These are phyloP conservation scores for Habroteleia sp. DNA, from an alignment of 2,888 invertebrate species.

Conservation along the genomic window DNA sequence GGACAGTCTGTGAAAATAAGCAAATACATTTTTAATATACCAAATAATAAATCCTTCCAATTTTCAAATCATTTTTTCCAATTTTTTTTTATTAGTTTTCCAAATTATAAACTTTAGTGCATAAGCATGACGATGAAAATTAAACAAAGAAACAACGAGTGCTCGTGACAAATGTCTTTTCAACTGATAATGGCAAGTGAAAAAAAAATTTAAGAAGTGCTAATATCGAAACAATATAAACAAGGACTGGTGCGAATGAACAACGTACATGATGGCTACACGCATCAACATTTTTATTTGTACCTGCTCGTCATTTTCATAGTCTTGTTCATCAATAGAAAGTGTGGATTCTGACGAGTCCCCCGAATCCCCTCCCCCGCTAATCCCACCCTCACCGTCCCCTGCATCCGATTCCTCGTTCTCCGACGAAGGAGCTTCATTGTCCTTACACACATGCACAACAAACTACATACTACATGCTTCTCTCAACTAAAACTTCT, in stretches of 20 bases:
- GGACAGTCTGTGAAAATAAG: no score
- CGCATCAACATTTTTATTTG: constrained; percentile 34
- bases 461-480: constrained; percentile 78
- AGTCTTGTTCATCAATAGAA: constrained; percentile 76
- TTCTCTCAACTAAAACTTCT: constrained; percentile 48
- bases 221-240: no score
- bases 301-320: constrained; percentile 80
- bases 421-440: constrained; percentile 81
- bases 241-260: constrained; percentile 17
- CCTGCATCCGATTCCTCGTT: constrained; percentile 79
- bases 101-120: no score
- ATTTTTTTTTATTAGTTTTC: no score
- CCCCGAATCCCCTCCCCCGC: constrained; percentile 74
- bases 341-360: constrained; percentile 75
- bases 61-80: no score
- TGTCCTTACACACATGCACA: constrained; percentile 80
- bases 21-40: no score
- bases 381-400: constrained; percentile 76
- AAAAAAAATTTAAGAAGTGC: no score
- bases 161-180: no score
- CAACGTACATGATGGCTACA: constrained; percentile 16
- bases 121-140: no score
- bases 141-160: no score
- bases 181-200: no score
- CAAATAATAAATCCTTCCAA: no score